Percentiles rank a stretch among this genome's conserved stretches.
phyloP scores from a whole-genome alignment of 1,140 invertebrate genomes.

The Drosophila prosaltans region DNA sequence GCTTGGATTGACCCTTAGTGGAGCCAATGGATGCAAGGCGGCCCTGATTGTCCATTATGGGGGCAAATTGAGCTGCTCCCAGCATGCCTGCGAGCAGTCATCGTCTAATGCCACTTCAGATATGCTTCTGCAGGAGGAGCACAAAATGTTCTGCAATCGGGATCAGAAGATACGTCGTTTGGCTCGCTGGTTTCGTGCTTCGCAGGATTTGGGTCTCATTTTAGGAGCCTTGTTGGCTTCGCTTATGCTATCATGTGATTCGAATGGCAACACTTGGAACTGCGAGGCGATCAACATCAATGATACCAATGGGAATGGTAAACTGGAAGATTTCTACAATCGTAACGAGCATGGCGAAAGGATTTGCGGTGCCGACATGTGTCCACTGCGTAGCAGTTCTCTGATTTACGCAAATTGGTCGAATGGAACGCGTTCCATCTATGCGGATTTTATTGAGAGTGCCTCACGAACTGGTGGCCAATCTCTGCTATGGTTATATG shows the following conservation, averaged over 20 bases:
- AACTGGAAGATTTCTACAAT: slow-evolving; percentile 83
- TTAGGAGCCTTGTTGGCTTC: slow-evolving; percentile 84
- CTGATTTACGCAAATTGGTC: slow-evolving; percentile 24
- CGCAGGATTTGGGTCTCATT: slow-evolving; percentile 85
- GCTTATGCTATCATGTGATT: slow-evolving; percentile 83
- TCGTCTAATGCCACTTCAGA: slow-evolving; percentile 78
- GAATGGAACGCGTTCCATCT: slow-evolving; percentile 54
- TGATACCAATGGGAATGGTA: slow-evolving; percentile 28
- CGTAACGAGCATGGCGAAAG: slow-evolving; percentile 83
- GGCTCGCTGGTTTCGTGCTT: slow-evolving; percentile 83
- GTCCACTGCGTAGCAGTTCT: slow-evolving; percentile 75
- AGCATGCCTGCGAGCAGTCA: slow-evolving; percentile 83
- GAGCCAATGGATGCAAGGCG: slow-evolving; percentile 84
- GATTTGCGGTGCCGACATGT: slow-evolving; percentile 85
- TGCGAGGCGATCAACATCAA: slow-evolving; percentile 51
- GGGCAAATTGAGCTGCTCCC: slow-evolving; percentile 85
- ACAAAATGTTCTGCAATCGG: slow-evolving; percentile 83
- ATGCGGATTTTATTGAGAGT: slow-evolving; percentile 64
- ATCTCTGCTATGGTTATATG: slow-evolving; percentile 85
- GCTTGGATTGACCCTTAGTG: slow-evolving; percentile 85
- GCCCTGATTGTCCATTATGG: slow-evolving; percentile 86
- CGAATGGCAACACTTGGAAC: slow-evolving; percentile 62
- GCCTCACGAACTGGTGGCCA: slow-evolving; percentile 80
- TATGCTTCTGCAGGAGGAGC: slow-evolving; percentile 69
- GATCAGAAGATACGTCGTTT: slow-evolving; percentile 80